Evolutionary conservation across 2,888 invertebrate species (phyloP).

Genomic region (Entomobrya proxima): DNA sequence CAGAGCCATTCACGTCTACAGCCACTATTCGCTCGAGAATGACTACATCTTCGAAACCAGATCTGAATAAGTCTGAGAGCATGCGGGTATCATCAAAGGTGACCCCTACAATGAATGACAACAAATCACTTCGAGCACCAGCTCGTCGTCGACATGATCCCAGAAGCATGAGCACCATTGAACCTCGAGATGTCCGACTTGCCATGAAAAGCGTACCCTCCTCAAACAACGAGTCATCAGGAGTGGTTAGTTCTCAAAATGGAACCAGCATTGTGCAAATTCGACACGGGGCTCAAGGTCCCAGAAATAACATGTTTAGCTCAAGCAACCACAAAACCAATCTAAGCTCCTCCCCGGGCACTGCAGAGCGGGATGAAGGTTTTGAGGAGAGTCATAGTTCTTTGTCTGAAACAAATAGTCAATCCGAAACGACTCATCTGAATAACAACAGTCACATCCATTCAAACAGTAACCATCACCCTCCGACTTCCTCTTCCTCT

Average conservation of each 20-base stretch:
- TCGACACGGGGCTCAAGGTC: slow-evolving; percentile 50
- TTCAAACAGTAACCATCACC: slow-evolving; percentile 20
- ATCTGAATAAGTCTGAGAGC: slow-evolving; percentile 46
- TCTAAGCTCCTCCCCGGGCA: slow-evolving; percentile 72
- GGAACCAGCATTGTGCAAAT: slow-evolving; percentile 69
- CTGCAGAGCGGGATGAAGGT: slow-evolving; percentile 88
- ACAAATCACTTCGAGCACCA: slow-evolving; percentile 57
- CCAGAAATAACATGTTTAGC: slow-evolving; percentile 54
- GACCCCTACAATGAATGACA: not conserved
- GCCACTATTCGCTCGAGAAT: slow-evolving; percentile 56
- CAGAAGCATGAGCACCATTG: slow-evolving; percentile 71
- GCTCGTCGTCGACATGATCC: slow-evolving; percentile 67
- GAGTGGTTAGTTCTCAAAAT: slow-evolving; percentile 52
- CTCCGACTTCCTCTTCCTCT: not conserved
- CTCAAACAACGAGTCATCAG: not conserved
- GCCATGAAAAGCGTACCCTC: slow-evolving; percentile 66
- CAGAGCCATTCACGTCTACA: slow-evolving; percentile 35
- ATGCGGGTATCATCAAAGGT: not conserved
- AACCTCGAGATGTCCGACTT: slow-evolving; percentile 70
- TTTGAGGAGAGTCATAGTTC: slow-evolving; percentile 93
- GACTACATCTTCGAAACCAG: slow-evolving; percentile 27
- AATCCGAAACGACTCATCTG: slow-evolving; percentile 82
- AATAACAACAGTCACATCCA: slow-evolving; percentile 31
- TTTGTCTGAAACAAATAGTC: slow-evolving; percentile 90
- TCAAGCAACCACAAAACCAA: slow-evolving; percentile 31